phyloP scores from a whole-genome alignment of 1,140 invertebrate species.

The Carcinoscorpius rotundicauda region DNA sequence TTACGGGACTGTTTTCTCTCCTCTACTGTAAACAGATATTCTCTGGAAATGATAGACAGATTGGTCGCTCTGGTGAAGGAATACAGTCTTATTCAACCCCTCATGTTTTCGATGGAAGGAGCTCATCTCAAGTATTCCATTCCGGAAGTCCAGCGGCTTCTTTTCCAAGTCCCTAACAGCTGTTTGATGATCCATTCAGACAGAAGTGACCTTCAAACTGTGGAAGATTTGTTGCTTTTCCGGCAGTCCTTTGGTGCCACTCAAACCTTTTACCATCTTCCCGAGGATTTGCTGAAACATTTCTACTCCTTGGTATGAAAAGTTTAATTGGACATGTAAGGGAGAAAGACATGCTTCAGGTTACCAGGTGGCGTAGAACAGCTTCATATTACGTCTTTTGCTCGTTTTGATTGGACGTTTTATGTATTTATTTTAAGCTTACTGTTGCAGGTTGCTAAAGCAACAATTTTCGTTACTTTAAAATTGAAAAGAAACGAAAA shows the following conservation, averaged over 20 bases:
- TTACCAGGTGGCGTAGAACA: no score
- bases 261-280: slow-evolving; percentile 23
- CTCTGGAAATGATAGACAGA: slow-evolving; percentile 47
- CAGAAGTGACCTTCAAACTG: slow-evolving; percentile 15
- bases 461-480: no score
- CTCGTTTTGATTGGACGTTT: no score
- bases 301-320: slow-evolving; percentile 8
- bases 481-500: no score
- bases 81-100: slow-evolving; percentile 43
- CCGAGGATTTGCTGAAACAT: slow-evolving; percentile 19
- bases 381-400: no score
- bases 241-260: slow-evolving; percentile 18
- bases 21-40: slow-evolving; percentile 39
- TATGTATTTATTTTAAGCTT: no score
- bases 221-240: slow-evolving; percentile 22
- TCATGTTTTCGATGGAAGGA: slow-evolving; percentile 72
- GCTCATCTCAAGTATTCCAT: slow-evolving; percentile 51
- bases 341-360: no score
- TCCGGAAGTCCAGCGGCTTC: slow-evolving; percentile 24
- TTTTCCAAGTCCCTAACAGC: slow-evolving; percentile 27
- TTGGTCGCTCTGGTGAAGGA: slow-evolving; percentile 54
- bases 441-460: no score
- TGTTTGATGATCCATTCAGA: slow-evolving; percentile 21
- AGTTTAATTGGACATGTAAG: no score
- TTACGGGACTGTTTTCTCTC: no score